These are phyloP conservation scores for Thamnophis sirtalis DNA, from an alignment of 2,113 vertebrate species.

Conservation along the genomic window DNA sequence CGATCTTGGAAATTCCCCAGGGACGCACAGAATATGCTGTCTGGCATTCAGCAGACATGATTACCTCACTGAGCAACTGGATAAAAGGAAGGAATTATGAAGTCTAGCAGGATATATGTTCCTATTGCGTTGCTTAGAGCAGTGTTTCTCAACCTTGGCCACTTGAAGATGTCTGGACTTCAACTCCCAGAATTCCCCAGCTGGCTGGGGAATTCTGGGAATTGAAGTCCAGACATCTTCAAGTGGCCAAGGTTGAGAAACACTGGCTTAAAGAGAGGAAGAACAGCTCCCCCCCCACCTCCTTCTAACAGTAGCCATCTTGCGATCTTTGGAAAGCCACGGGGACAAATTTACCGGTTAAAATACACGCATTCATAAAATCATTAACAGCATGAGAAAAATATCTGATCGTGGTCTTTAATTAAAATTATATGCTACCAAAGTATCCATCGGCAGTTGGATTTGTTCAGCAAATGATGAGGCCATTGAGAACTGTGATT, in stretches of 20 bases:
- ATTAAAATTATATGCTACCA: not conserved
- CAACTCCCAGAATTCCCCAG: too few relatives aligned
- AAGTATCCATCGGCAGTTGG: not conserved
- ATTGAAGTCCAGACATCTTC: too few relatives aligned
- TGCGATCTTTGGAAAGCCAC: not conserved
- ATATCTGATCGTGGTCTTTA: not conserved
- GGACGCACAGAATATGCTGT: constrained; percentile 58
- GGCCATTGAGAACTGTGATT: not conserved
- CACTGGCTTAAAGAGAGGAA: not conserved
- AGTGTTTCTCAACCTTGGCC: too few relatives aligned
- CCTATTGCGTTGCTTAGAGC: not conserved
- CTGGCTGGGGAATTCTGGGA: too few relatives aligned
- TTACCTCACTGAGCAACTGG: not conserved
- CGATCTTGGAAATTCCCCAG: constrained; percentile 73
- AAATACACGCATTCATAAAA: not conserved
- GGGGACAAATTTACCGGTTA: not conserved
- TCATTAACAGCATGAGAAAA: not conserved
- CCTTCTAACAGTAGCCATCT: not conserved
- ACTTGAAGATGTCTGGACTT: too few relatives aligned
- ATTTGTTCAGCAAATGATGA: not conserved
- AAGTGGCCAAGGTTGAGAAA: too few relatives aligned
- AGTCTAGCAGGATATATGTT: not conserved
- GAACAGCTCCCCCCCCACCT: not conserved
- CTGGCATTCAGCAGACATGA: constrained; percentile 35
- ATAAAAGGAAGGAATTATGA: not conserved